These are phyloP conservation scores for Crocallis elinguaria DNA, from an alignment of 2,888 invertebrate species.

Conservation along the genomic window DNA sequence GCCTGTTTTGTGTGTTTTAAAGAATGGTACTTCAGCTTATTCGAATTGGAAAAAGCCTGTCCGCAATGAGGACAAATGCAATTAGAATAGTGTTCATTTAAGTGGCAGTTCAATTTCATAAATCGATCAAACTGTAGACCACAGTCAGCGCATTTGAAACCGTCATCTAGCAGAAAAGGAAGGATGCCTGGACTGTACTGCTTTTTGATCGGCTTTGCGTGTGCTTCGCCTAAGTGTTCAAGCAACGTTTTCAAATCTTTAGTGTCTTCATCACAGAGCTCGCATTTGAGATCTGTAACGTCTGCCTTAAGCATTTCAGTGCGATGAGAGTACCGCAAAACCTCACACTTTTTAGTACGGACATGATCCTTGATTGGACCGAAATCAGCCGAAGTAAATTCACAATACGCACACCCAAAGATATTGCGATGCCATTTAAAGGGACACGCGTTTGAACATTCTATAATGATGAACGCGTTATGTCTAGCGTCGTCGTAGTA, in stretches of 20 bases:
- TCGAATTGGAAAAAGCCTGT: constrained; percentile 49
- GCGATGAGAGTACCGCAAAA: constrained; percentile 15
- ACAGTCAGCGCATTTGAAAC: constrained; percentile 63
- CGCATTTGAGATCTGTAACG: constrained; percentile 63
- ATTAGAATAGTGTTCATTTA: constrained; percentile 71
- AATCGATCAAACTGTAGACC: constrained; percentile 63
- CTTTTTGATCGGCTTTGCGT: constrained; percentile 58
- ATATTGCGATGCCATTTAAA: constrained; percentile 72
- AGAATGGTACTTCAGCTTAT: constrained; percentile 13
- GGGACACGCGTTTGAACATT: constrained; percentile 71
- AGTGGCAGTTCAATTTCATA: constrained; percentile 67
- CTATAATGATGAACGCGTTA: constrained; percentile 70
- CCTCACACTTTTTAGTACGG: constrained; percentile 59
- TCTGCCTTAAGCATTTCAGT: constrained; percentile 61
- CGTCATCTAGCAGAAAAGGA: constrained; percentile 59
- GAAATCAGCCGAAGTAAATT: constrained; percentile 64
- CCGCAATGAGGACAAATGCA: constrained; percentile 74
- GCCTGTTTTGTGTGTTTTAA: constrained; percentile 46
- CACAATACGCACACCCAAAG: constrained; percentile 69
- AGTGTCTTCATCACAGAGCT: constrained; percentile 54
- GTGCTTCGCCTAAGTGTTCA: constrained; percentile 60
- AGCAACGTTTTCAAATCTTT: constrained; percentile 55
- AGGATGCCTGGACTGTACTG: constrained; percentile 62
- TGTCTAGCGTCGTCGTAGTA: constrained; percentile 49
- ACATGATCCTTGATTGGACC: constrained; percentile 58